Conservation (phyloP, 2,888 invertebrate species). For the Acrobasis suavella region DNA sequence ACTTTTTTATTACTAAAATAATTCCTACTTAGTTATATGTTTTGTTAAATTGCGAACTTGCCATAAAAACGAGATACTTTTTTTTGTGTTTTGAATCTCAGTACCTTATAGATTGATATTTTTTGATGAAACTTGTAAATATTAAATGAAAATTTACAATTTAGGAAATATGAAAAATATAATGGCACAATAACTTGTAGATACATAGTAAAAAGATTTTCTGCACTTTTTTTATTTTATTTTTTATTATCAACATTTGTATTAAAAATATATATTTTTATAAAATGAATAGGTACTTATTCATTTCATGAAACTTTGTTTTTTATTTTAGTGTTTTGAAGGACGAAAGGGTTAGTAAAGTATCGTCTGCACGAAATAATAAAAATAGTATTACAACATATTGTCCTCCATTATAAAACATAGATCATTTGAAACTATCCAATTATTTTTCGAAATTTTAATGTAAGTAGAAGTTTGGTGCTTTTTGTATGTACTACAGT, state of each 20-base stretch:
- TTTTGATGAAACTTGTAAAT: not conserved
- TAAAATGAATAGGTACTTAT: too few species aligned
- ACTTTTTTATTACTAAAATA: not conserved
- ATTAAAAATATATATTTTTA: too few species aligned
- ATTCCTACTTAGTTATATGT: not conserved
- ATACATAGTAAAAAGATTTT: not conserved
- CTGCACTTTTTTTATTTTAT: not conserved
- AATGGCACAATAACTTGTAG: not conserved
- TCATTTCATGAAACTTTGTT: not conserved
- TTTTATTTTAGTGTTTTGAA: not conserved
- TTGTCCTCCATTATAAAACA: not conserved
- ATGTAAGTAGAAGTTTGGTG: not conserved
- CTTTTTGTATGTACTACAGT: not conserved
- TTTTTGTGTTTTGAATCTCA: conserved; percentile 3
- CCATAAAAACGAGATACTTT: not conserved
- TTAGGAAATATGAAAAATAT: not conserved
- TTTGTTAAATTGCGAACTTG: not conserved
- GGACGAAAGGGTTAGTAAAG: not conserved
- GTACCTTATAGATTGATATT: not conserved
- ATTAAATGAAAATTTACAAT: not conserved
- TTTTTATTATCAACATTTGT: too few species aligned
- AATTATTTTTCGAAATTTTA: not conserved
- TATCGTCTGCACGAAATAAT: not conserved
- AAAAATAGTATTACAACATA: not conserved
- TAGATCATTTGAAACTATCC: not conserved